Conservation (phyloP, 2,888 invertebrate genomes). For the Harpagoxenus sublaevis region DNA sequence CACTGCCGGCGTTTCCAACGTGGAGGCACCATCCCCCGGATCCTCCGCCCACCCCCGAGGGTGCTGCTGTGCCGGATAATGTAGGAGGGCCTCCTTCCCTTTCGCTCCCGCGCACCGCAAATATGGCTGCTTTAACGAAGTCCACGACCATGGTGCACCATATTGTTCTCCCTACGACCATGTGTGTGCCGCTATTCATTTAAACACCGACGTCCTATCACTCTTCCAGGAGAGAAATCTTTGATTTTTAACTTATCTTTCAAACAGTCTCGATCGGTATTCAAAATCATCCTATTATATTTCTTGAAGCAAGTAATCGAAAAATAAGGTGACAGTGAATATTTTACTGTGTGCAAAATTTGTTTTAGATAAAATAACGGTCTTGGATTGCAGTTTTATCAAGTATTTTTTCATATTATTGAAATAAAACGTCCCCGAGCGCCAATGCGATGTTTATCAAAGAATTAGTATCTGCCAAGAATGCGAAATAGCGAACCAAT, state of each 20-base stretch:
- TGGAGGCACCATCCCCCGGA: conserved; percentile 77
- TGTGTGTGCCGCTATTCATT: conserved; percentile 59
- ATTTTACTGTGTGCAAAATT: neutral
- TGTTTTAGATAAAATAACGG: neutral
- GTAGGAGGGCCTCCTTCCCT: conserved; percentile 72
- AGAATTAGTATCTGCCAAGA: neutral
- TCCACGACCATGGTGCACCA: conserved; percentile 74
- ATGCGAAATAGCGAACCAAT: conserved; percentile 21
- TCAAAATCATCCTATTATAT: neutral
- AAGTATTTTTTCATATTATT: neutral
- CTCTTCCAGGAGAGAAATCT: neutral
- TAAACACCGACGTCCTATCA: conserved; percentile 52
- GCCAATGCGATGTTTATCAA: neutral
- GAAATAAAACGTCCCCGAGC: neutral
- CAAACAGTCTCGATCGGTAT: neutral
- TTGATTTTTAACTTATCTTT: conserved; percentile 10
- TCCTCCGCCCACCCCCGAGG: conserved; percentile 82
- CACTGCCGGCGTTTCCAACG: conserved; percentile 68
- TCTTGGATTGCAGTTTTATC: neutral
- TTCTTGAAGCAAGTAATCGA: neutral
- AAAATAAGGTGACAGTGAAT: neutral
- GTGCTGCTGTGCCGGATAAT: conserved; percentile 74
- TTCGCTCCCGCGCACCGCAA: conserved; percentile 77
- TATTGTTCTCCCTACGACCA: conserved; percentile 75
- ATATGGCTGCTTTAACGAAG: conserved; percentile 85